phyloP scores from a whole-genome alignment of 2,888 invertebrate genomes.

The Cryptophagus acutangulus region DNA sequence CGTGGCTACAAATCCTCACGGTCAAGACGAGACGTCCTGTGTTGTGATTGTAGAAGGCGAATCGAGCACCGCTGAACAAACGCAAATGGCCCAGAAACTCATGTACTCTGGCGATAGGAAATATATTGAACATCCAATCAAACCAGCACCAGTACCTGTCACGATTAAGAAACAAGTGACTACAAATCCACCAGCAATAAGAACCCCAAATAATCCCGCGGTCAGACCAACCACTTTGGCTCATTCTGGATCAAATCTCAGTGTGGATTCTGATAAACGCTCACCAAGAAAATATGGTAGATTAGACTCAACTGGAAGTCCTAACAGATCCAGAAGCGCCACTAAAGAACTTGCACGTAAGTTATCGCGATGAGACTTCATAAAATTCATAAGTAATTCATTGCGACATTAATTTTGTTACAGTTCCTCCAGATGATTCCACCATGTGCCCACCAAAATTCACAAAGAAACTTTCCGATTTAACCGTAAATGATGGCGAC shows the following conservation, averaged over 20 bases:
- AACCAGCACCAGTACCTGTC: conserved; percentile 72
- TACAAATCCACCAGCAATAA: conserved; percentile 47
- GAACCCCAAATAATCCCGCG: conserved; percentile 38
- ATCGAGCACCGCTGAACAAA: conserved; percentile 71
- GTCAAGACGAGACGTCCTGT: conserved; percentile 91
- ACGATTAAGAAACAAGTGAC: conserved; percentile 55
- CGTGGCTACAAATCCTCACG: conserved; percentile 88
- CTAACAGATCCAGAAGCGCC: conserved; percentile 80
- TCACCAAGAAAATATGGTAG: conserved; percentile 62
- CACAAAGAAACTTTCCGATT: conserved; percentile 67
- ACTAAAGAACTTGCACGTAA: conserved; percentile 83
- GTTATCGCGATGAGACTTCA: conserved; percentile 17
- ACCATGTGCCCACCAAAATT: conserved; percentile 85
- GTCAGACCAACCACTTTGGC: conserved; percentile 44
- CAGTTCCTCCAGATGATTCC: conserved; percentile 82
- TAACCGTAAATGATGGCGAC: conserved; percentile 83
- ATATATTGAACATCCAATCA: conserved; percentile 79
- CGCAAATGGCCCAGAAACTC: conserved; percentile 79
- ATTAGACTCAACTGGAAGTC: conserved; percentile 71
- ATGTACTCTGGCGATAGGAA: conserved; percentile 85
- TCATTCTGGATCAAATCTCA: conserved; percentile 44
- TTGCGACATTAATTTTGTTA: conserved; percentile 22
- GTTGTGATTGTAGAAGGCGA: conserved; percentile 94
- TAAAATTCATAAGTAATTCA: conserved; percentile 11
- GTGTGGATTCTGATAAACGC: conserved; percentile 49